These are phyloP conservation scores for Enteromius anoplus DNA, from an alignment of 2,797 vertebrate genomes.

Conservation along the genomic window DNA sequence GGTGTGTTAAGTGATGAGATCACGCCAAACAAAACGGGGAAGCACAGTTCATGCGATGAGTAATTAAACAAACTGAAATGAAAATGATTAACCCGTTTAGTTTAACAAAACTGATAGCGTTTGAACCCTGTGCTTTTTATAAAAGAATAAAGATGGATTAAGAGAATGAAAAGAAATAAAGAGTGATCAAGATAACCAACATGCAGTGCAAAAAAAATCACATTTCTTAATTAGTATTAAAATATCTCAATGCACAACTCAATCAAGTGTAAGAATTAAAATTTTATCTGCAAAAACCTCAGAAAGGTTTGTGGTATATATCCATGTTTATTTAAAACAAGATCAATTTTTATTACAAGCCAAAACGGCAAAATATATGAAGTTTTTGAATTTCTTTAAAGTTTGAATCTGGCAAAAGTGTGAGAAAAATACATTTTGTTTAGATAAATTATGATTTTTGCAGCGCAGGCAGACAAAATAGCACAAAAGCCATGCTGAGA, in stretches of 20 bases:
- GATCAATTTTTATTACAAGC: background rate
- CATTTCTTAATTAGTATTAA: background rate
- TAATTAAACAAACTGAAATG: constrained; percentile 5
- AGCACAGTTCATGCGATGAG: background rate
- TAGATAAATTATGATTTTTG: constrained; percentile 1
- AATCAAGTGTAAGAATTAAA: background rate
- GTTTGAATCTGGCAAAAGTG: background rate
- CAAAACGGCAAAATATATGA: background rate
- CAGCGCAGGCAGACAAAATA: background rate
- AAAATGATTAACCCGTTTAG: constrained; percentile 10
- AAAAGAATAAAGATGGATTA: background rate
- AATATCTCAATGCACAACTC: background rate
- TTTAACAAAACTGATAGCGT: background rate
- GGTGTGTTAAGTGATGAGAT: constrained; percentile 37
- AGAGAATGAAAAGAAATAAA: background rate
- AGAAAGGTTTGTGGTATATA: background rate
- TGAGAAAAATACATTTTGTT: background rate
- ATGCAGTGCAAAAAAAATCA: background rate
- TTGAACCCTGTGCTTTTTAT: background rate
- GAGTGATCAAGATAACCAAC: background rate
- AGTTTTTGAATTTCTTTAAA: background rate
- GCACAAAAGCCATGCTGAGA: constrained; percentile 3
- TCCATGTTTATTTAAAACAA: background rate
- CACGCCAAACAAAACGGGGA: constrained; percentile 28
- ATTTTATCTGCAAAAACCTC: background rate